These are phyloP conservation scores for Entomobrya multifasciata DNA, from an alignment of 2,888 invertebrate genomes.

Conservation along the genomic window DNA sequence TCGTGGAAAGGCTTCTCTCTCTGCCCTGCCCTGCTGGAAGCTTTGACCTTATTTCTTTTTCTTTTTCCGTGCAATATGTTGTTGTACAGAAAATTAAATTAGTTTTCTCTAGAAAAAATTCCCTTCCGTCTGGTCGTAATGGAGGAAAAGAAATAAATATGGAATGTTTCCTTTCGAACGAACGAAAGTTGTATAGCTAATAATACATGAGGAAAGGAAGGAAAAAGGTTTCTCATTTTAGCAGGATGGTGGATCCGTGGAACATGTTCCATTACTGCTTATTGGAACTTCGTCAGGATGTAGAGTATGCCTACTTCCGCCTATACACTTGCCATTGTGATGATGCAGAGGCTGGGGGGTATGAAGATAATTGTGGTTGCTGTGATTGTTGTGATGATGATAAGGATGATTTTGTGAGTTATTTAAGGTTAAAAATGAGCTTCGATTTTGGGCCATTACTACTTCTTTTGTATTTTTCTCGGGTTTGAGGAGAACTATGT, in stretches of 20 bases:
- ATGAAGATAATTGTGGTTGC: slow-evolving; percentile 18
- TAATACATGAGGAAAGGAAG: too few relatives aligned
- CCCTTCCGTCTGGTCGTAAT: too few relatives aligned
- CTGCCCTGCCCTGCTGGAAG: too few relatives aligned
- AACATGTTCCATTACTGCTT: slow-evolving; percentile 65
- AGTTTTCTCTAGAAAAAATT: too few relatives aligned
- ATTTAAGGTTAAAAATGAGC: slow-evolving; percentile 80
- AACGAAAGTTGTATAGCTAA: too few relatives aligned
- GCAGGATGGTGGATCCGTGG: slow-evolving; percentile 67
- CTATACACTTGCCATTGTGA: slow-evolving; percentile 61
- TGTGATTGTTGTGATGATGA: slow-evolving; percentile 6
- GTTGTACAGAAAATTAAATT: too few relatives aligned
- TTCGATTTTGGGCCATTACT: slow-evolving; percentile 82
- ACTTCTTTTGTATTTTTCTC: slow-evolving; percentile 84
- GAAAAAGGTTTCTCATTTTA: not conserved
- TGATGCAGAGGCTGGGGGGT: slow-evolving; percentile 27
- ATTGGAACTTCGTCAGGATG: slow-evolving; percentile 75
- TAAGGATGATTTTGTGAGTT: slow-evolving; percentile 70
- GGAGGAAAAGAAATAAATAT: too few relatives aligned
- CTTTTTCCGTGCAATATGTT: too few relatives aligned
- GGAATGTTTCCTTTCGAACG: too few relatives aligned
- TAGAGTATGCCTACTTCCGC: slow-evolving; percentile 55
- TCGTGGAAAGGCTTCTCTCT: too few relatives aligned
- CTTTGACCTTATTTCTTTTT: too few relatives aligned
- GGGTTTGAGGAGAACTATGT: slow-evolving; percentile 84